A percentile compares a stretch with the other conserved stretches of the same genome.
These are phyloP conservation scores for Sylvia borin DNA, from an alignment of 2,797 vertebrate species.

Conservation along the genomic window DNA sequence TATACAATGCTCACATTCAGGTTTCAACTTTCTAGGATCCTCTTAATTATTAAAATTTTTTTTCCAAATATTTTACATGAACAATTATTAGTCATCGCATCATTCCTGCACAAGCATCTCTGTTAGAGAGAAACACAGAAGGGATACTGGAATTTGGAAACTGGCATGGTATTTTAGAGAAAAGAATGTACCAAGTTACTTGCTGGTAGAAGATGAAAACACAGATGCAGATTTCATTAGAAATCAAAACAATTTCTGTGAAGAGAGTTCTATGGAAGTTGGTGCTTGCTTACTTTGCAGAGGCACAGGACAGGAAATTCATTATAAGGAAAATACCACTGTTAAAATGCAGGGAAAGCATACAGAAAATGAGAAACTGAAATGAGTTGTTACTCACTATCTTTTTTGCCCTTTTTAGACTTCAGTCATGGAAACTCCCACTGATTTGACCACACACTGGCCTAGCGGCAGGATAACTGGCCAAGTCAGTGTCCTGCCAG, in stretches of 20 bases:
- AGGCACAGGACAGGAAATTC: not conserved
- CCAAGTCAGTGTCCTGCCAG: not conserved
- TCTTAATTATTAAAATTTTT: not conserved
- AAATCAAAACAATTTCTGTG: not conserved
- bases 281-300: not conserved
- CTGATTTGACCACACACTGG: not conserved
- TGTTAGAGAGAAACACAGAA: not conserved
- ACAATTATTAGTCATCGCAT: not conserved
- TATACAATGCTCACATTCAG: not conserved
- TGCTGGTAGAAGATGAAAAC: not conserved
- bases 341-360: not conserved
- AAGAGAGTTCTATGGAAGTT: not conserved
- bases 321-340: not conserved
- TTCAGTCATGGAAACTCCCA: not conserved
- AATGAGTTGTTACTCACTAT: not conserved
- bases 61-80: not conserved
- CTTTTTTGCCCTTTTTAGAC: not conserved
- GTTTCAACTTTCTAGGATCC: not conserved
- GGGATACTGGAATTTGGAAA: not conserved
- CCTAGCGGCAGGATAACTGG: not conserved
- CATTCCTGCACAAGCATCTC: not conserved
- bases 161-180: not conserved
- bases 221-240: not conserved
- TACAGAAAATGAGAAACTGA: not conserved
- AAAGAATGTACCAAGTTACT: not conserved